Evolutionary conservation across 2,888 invertebrate genomes (phyloP).

Genomic region (Papilio elwesi): DNA sequence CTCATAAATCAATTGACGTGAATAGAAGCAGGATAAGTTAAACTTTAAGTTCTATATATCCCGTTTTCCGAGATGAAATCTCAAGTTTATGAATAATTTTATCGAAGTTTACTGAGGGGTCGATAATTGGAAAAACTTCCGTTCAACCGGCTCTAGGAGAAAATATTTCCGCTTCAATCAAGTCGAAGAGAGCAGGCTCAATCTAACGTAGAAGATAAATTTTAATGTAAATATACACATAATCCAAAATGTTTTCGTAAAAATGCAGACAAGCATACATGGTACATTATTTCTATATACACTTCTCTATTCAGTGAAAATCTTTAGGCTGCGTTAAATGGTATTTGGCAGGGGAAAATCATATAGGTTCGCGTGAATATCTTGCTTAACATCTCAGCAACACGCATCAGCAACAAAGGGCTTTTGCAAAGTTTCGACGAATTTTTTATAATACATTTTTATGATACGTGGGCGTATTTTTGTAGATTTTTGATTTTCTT

Average conservation of each 20-base stretch:
- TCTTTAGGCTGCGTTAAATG: too few relatives aligned
- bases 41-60: slow-evolving; percentile 1
- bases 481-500: too few relatives aligned
- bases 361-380: too few relatives aligned
- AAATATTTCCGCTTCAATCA: slow-evolving; percentile 23
- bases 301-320: too few relatives aligned
- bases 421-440: too few relatives aligned
- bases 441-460: too few relatives aligned
- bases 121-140: slow-evolving; percentile 31
- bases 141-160: slow-evolving; percentile 2
- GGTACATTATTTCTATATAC: too few relatives aligned
- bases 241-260: not conserved
- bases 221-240: not conserved
- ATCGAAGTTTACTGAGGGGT: slow-evolving; percentile 19
- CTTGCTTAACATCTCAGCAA: too few relatives aligned
- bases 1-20: not conserved
- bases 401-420: too few relatives aligned
- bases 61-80: slow-evolving; percentile 19
- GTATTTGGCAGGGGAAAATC: too few relatives aligned
- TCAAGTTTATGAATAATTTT: slow-evolving; percentile 31
- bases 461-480: too few relatives aligned
- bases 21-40: not conserved
- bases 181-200: not conserved
- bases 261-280: not conserved
- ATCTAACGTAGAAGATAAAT: slow-evolving; percentile 2